Evolutionary conservation across 2,113 vertebrate genomes (phyloP).

Genomic region (Myiagra hebetior): DNA sequence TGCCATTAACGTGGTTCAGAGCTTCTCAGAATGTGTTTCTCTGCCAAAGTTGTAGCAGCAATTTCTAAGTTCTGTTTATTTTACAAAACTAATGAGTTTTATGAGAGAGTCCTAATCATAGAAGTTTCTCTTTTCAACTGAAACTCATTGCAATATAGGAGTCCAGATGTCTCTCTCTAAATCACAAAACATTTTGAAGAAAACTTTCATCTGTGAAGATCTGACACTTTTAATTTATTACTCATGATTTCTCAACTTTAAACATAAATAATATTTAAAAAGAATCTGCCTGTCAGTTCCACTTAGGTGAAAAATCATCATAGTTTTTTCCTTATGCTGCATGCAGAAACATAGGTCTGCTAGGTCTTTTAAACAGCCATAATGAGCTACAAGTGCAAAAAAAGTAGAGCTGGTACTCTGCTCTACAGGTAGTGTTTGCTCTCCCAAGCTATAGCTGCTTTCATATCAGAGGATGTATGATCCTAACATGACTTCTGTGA

Average conservation of each 20-base stretch:
- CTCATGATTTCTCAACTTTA: neutral
- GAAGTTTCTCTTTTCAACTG: neutral
- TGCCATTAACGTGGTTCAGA: neutral
- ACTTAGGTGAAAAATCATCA: neutral
- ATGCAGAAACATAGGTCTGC: neutral
- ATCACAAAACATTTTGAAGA: neutral
- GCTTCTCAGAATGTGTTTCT: neutral
- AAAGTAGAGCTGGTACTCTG: neutral
- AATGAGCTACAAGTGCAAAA: neutral
- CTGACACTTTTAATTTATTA: neutral
- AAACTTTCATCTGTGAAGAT: neutral
- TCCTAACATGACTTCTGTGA: neutral
- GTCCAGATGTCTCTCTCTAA: neutral
- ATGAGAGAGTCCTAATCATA: neutral
- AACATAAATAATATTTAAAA: neutral
- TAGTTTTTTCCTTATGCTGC: neutral
- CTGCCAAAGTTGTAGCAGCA: neutral
- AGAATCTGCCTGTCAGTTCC: neutral
- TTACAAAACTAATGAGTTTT: neutral
- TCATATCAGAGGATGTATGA: neutral
- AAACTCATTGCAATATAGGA: neutral
- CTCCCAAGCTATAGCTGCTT: neutral
- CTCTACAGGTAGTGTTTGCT: accelerated
- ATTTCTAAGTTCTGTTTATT: neutral
- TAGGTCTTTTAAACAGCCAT: neutral